These are phyloP conservation scores for Dasyornis broadbenti DNA, from an alignment of 2,113 vertebrate genomes.

Conservation along the genomic window DNA sequence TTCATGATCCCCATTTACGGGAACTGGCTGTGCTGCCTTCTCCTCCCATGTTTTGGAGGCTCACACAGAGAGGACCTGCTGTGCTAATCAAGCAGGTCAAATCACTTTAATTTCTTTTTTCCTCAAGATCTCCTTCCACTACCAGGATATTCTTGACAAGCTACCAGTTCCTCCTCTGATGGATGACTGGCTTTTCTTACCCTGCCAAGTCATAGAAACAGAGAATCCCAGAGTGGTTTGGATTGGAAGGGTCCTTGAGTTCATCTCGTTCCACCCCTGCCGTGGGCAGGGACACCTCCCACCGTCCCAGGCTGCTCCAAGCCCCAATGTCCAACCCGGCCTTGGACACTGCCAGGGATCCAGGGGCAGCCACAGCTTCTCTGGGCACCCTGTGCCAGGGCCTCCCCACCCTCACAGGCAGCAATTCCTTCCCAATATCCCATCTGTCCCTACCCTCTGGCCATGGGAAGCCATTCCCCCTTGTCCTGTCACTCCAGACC, in stretches of 20 bases:
- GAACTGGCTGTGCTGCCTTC: too few species aligned
- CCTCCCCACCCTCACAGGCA: too few species aligned
- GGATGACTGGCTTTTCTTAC: neutral
- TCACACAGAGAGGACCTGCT: neutral
- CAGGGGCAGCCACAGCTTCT: too few species aligned
- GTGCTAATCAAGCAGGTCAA: neutral
- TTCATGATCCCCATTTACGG: neutral
- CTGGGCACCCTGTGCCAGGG: neutral
- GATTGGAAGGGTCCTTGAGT: neutral
- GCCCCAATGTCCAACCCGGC: too few species aligned
- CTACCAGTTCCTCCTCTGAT: rapidly evolving
- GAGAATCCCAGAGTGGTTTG: neutral
- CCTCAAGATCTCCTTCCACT: neutral
- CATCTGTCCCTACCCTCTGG: neutral
- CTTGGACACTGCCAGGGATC: too few species aligned
- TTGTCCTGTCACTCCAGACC: neutral
- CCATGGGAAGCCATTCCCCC: neutral
- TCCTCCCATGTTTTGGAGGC: neutral
- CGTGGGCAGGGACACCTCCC: neutral
- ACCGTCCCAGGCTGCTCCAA: too few species aligned
- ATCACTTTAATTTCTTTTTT: neutral
- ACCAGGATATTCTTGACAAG: neutral
- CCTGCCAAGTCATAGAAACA: neutral
- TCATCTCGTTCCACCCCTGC: too few species aligned
- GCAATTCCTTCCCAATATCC: too few species aligned